Percentiles rank a stretch among this genome's conserved stretches.
phyloP scores from a whole-genome alignment of 2,113 vertebrate species.

The pig (Sus scrofa) region DNA sequence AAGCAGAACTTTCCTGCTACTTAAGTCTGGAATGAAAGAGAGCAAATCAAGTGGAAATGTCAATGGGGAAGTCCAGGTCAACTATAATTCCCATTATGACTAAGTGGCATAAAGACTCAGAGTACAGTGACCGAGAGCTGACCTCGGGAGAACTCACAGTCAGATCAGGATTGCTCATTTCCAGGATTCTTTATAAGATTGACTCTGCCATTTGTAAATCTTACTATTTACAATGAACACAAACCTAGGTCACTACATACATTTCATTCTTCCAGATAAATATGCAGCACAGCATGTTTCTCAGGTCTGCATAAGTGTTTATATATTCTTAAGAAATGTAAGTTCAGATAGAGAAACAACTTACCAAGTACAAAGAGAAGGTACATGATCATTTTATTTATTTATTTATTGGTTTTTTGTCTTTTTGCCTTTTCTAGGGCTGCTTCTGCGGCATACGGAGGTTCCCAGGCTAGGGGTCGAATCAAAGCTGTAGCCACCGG shows the following conservation, averaged over 20 bases:
- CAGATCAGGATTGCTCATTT: constrained; percentile 13
- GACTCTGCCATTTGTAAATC: neutral
- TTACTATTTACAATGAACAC: constrained; percentile 34
- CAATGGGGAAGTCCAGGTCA: constrained; percentile 58
- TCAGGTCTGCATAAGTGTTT: neutral
- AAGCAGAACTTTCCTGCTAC: constrained; percentile 62
- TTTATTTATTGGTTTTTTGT: no score
- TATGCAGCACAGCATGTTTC: neutral
- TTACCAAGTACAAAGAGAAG: neutral
- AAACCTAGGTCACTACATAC: neutral
- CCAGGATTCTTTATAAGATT: constrained; percentile 40
- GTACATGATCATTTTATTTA: neutral
- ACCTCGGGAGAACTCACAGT: constrained; percentile 46
- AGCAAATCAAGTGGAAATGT: neutral
- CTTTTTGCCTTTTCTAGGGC: no score
- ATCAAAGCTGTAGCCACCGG: no score
- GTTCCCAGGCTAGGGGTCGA: no score
- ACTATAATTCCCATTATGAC: constrained; percentile 58
- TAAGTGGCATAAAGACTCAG: neutral
- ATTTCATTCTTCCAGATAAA: neutral
- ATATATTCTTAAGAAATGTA: constrained; percentile 14
- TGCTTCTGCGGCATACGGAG: no score
- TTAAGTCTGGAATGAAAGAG: constrained; percentile 50
- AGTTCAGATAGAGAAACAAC: neutral
- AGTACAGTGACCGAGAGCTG: constrained; percentile 5